Base-by-base conservation (phyloP, 2,888 invertebrate species). In the Steromphala cineraria region DNA sequence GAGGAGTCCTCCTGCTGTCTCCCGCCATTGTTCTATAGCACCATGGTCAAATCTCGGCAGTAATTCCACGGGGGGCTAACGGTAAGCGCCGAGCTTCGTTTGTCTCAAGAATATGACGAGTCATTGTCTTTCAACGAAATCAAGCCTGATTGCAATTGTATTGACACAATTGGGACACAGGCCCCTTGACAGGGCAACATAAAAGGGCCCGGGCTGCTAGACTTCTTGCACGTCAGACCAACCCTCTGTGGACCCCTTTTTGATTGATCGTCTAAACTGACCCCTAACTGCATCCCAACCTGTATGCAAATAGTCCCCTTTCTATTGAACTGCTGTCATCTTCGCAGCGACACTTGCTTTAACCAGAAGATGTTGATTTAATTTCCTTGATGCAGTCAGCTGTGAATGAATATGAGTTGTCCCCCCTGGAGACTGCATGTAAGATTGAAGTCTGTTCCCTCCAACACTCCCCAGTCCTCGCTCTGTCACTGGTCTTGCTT, bases 221-320 rank as follows among this genome's bases (percentile, higher is more conserved):
- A 4, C 71, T 36, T 19, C 19, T 36, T n/a, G 19, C 40, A 71
- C 36, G 71, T 71, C 71, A 71, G 19, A 36, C 24, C 17, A 71
- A 71, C 71, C 40, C 71, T 71, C 71, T 19, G 19, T n/a, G 71
- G 71, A 71, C 40, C 40, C 40, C 17, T 19, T 36, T 19, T n/a
- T 71, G 71, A 71, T 71, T 71, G 71, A 71, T 71, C 71, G 40
- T 71, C 71, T 36, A 28, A 15, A 40, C 71, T 71, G 71, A 71
- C 71, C 71, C 71, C 40, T 71, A 71, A 71, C 71, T 36, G 36
- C 31, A 71, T 71, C 71, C 71, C 71, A 71, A 71, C 71, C 71
- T 71, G 71, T 71, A 71, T 71, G 31, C 71, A 71, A 71, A 71
- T 71, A 71, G 17, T 36, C 36, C 71, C 10, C 71, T 36, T 19